Base-by-base conservation (phyloP, 2,797 vertebrate genomes). In the Alexandromys oeconomus region DNA sequence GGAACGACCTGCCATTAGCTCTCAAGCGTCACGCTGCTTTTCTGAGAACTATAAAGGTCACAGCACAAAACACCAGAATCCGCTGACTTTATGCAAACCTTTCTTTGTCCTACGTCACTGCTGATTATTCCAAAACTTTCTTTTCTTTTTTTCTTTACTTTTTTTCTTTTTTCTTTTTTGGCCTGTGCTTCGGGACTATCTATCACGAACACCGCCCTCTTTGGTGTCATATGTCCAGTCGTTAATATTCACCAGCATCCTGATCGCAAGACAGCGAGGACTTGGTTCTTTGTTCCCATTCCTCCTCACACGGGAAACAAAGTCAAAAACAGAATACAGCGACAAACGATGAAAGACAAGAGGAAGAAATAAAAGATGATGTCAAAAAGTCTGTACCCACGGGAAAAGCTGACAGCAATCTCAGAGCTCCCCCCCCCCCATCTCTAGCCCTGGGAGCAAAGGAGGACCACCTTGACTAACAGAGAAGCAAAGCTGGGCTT, bases 21-120 rank as follows among this genome's bases (percentile, higher is more conserved):
- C 87, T 93, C 67, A 71, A 81, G 88, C 48, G 79, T 77, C 65
- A 81, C 67, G 61, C 89, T 93, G 94, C 80, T 96, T 95, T 81
- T 93, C 84, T 94, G 59, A 91, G 84, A 94, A 95, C 40, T 81
- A 90, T 1, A 63, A 78, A 87, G 76, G 80, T 85, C 79, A 92
- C 51, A 80, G 12, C 29, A 80, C n/a, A 80, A 43, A 65, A 65
- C 29, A 12, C 43, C 19, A 40, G 46, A 81, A 57, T 12, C 57
- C 67, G n/a, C 43, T n/a, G 48, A 34, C 78, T 92, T 94, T 71
- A 79, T 91, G 43, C 57, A 96, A 95, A 71, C 65, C 78, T 11
- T 78, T 93, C 67, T 46, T 82, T 71, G 76, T 67, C 31, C 85
- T 29, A 54, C 14, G 77, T 95, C 76, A 63, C 34, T 63, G 43